Conservation (phyloP, 2,797 vertebrate species). For the Tinamus major region DNA sequence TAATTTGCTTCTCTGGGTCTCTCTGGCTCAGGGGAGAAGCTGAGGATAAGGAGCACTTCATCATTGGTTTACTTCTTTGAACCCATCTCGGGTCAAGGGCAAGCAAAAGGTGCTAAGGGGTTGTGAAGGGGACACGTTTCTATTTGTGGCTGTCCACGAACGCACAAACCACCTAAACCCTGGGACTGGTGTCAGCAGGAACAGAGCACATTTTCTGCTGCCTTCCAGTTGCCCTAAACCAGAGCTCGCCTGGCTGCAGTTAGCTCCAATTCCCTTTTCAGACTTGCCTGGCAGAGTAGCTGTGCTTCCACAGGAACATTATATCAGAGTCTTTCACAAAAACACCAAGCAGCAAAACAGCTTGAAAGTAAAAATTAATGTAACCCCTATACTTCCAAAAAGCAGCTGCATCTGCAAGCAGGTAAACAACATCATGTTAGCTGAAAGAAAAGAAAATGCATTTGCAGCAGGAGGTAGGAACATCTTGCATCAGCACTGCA, state of each 20-base stretch:
- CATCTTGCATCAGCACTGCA: neutral
- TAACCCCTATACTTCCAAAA: neutral
- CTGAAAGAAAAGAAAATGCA: neutral
- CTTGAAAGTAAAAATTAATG: neutral
- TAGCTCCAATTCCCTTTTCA: neutral
- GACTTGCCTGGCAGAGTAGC: neutral
- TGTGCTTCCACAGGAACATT: neutral
- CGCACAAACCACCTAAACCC: neutral
- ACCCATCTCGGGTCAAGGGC: neutral
- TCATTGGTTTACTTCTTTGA: neutral
- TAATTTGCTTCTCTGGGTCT: neutral
- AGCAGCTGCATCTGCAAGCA: neutral
- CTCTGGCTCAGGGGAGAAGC: neutral
- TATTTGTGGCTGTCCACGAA: neutral
- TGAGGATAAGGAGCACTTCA: neutral
- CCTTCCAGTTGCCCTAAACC: neutral
- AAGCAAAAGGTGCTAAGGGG: neutral
- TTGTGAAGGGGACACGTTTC: neutral
- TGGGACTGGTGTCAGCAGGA: neutral
- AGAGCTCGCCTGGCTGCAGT: neutral
- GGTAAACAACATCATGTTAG: neutral
- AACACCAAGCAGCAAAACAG: neutral
- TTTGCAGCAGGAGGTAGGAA: neutral
- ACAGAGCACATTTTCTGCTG: fast-evolving
- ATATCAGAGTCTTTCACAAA: neutral